Conservation (phyloP, 2,113 vertebrate genomes). For the Puma concolor region DNA sequence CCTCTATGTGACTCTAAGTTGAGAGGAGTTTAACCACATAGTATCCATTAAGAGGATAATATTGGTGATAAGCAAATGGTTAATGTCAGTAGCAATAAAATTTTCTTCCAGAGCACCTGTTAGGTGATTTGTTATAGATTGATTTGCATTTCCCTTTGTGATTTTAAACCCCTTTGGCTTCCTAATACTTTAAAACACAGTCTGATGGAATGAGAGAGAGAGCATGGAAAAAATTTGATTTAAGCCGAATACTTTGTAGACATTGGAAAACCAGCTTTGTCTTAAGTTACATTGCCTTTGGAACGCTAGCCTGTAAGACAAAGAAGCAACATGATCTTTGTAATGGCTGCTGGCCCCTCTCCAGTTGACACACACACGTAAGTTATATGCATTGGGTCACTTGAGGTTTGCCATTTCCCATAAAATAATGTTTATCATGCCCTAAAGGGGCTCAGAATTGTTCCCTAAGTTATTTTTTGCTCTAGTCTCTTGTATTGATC, state of each 20-base stretch:
- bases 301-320: constrained; percentile 60
- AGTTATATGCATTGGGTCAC: constrained; percentile 59
- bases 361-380: constrained; percentile 54
- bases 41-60: not conserved
- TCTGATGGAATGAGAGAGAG: constrained; percentile 61
- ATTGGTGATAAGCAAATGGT: constrained; percentile 54
- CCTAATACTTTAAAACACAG: constrained; percentile 57
- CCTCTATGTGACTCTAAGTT: not conserved
- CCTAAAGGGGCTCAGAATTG: constrained; percentile 24
- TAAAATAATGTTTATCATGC: constrained; percentile 65
- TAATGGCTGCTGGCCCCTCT: constrained; percentile 57
- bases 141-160: constrained; percentile 69
- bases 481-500: not conserved
- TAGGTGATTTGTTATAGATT: constrained; percentile 68
- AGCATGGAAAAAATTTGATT: constrained; percentile 65
- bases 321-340: constrained; percentile 67
- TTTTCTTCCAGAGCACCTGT: constrained; percentile 61
- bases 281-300: constrained; percentile 66
- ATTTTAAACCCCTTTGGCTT: constrained; percentile 57
- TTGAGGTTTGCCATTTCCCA: constrained; percentile 68
- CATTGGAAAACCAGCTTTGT: constrained; percentile 39
- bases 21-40: not conserved
- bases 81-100: constrained; percentile 60
- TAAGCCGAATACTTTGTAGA: constrained; percentile 51
- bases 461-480: constrained; percentile 56